Conservation (phyloP, 2,888 invertebrate genomes). For the Drosophila anomelani region DNA sequence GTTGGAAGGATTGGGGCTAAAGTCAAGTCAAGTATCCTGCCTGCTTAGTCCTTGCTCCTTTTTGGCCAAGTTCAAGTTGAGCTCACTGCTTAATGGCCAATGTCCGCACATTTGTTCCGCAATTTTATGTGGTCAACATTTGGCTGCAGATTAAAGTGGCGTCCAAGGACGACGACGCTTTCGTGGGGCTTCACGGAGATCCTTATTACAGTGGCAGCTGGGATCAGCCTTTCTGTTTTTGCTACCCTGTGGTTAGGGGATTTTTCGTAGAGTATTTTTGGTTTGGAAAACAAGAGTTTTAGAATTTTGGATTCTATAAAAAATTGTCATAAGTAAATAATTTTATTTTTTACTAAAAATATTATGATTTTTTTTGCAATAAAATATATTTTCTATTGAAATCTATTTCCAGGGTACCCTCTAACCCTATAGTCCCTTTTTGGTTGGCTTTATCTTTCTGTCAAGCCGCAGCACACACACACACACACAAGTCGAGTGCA, state of each 20-base stretch:
- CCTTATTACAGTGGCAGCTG: constrained; percentile 34
- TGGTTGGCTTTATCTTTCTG: constrained; percentile 10
- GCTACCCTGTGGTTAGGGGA: not conserved
- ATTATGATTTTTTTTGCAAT: too few relatives aligned
- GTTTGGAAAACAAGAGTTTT: too few relatives aligned
- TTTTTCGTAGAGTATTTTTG: not conserved
- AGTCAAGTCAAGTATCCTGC: constrained; percentile 10
- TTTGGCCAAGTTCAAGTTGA: constrained; percentile 31
- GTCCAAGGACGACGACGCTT: not conserved
- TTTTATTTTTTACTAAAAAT: too few relatives aligned
- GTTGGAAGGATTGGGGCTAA: constrained; percentile 26
- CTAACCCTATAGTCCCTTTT: not conserved
- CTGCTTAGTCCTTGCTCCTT: constrained; percentile 25
- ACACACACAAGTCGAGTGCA: constrained; percentile 64
- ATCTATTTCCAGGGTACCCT: not conserved
- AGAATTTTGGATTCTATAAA: too few relatives aligned
- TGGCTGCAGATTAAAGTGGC: constrained; percentile 35
- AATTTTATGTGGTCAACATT: constrained; percentile 40
- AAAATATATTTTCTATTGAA: too few relatives aligned
- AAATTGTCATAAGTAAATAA: too few relatives aligned
- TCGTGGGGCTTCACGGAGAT: constrained; percentile 39
- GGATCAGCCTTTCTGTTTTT: constrained; percentile 19
- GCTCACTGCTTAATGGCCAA: constrained; percentile 34
- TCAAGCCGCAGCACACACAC: constrained; percentile 31
- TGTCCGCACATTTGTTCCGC: constrained; percentile 36